Evolutionary conservation across 2,113 vertebrate genomes (phyloP), one percentile per base, ranked within the genome.

Genomic region (Mobula birostris): DNA sequence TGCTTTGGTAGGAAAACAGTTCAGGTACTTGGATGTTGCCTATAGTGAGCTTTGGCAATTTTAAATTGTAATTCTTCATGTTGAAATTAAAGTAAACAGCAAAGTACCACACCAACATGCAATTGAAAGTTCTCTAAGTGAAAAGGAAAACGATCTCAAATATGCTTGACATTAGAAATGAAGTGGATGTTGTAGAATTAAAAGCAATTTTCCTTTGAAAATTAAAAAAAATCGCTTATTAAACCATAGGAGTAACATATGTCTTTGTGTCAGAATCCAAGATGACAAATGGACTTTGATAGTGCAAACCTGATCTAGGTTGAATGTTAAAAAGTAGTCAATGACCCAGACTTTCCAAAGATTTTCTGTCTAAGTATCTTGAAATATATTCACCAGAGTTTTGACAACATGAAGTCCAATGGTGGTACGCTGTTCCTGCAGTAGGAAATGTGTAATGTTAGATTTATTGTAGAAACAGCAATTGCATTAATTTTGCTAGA

Each of bases 151-250:
- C 15, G 15, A 6, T 19, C 0, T 68, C 12, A 32, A 11, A 11
- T 87, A 7, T 68, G 63, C 61, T 24, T 56, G 61, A 11, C 29
- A 27, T 88, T 40, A 66, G 29, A 68, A 66, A 6, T 63, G 21
- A 88, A 88, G 85, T 66, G 85, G 61, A 88, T n/a, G 14, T 63
- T 63, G 85, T 56, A 88, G 85, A 58, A 88, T 66, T 66, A 83
- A 48, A 88, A 66, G 29, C 29, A 12, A n/a, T 17, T 11, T n/a
- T 61, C 5, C 12, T 61, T 66, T 66, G 32, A 7, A 83, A 83
- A 48, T 48, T 48, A 48, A 48, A 63, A 8, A 66, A 66, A 88
- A 66, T 14, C 14, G 2, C 27, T 88, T 29, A 15, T 27, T 88
- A 14, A 24, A 66, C 61, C 7, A 7, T 56, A 56, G 12, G 56